These are phyloP conservation scores for Drosophila malerkotliana DNA, from an alignment of 1,140 invertebrate genomes.

Conservation along the genomic window DNA sequence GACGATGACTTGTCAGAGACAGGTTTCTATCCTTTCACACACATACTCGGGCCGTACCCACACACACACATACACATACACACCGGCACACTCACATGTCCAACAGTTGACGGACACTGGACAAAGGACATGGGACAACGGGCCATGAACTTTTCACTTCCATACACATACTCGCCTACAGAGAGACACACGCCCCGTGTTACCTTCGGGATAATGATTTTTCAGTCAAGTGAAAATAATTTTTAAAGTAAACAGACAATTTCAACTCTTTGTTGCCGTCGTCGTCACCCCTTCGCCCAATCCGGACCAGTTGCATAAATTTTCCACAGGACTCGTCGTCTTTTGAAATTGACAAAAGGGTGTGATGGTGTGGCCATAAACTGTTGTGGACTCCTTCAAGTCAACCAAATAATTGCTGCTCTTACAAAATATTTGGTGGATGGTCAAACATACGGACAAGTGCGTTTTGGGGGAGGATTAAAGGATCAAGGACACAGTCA, in stretches of 20 bases:
- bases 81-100: conserved; percentile 47
- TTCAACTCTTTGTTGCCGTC: conserved; percentile 57
- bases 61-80: conserved; percentile 7
- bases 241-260: conserved; percentile 78
- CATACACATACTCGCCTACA: conserved; percentile 6
- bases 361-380: conserved; percentile 7
- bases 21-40: conserved; percentile 81
- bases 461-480: conserved; percentile 14
- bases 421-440: conserved; percentile 26
- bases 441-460: conserved; percentile 12
- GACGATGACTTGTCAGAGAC: conserved; percentile 83
- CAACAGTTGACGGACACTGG: conserved; percentile 58
- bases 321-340: conserved; percentile 56
- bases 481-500: not conserved
- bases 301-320: conserved; percentile 64
- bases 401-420: conserved; percentile 65
- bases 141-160: conserved; percentile 57
- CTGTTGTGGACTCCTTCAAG: conserved; percentile 42
- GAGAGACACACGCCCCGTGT: conserved; percentile 31
- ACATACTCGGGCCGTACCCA: conserved; percentile 42
- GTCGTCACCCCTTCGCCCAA: not conserved
- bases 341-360: conserved; percentile 19
- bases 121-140: conserved; percentile 47
- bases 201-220: conserved; percentile 83
- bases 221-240: conserved; percentile 83